phyloP scores from a whole-genome alignment of 2,888 invertebrate genomes.

The Troglohyphantes excavatus region DNA sequence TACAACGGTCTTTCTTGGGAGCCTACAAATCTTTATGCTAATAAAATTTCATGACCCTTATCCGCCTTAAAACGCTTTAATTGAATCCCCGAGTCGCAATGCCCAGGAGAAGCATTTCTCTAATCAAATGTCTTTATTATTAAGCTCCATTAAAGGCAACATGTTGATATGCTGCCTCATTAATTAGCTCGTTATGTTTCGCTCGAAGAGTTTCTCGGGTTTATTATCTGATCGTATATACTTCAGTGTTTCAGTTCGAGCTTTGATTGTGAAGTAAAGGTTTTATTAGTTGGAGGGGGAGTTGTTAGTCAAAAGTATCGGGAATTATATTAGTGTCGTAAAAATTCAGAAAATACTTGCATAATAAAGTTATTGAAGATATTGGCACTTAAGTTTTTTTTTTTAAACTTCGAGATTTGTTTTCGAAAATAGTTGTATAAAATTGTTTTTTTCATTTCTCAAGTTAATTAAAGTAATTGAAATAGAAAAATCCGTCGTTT shows the following conservation, averaged over 20 bases:
- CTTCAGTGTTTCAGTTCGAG: slow-evolving; percentile 17
- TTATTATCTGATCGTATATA: slow-evolving; percentile 37
- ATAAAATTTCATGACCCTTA: slow-evolving; percentile 37
- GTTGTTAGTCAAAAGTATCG: too few species aligned
- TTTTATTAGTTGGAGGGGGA: slow-evolving; percentile 16
- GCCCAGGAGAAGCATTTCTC: slow-evolving; percentile 41
- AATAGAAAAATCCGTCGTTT: too few species aligned
- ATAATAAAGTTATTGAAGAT: too few species aligned
- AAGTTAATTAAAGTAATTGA: too few species aligned
- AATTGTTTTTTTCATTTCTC: too few species aligned
- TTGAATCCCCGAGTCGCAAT: slow-evolving; percentile 34
- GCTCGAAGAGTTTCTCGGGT: slow-evolving; percentile 28
- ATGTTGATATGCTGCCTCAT: slow-evolving; percentile 25
- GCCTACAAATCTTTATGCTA: slow-evolving; percentile 41
- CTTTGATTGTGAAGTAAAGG: background rate
- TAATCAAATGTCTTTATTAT: slow-evolving; percentile 58
- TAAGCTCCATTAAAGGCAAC: slow-evolving; percentile 48
- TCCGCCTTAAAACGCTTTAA: slow-evolving; percentile 32
- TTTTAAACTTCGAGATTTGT: too few species aligned
- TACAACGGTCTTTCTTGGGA: background rate
- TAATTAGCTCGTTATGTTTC: slow-evolving; percentile 32
- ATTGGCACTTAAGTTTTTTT: too few species aligned
- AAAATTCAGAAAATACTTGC: too few species aligned
- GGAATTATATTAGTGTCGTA: too few species aligned
- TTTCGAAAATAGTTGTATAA: too few species aligned